Evolutionary conservation across 1,140 invertebrate genomes (phyloP).

Genomic region (Sarcophaga peregrina): DNA sequence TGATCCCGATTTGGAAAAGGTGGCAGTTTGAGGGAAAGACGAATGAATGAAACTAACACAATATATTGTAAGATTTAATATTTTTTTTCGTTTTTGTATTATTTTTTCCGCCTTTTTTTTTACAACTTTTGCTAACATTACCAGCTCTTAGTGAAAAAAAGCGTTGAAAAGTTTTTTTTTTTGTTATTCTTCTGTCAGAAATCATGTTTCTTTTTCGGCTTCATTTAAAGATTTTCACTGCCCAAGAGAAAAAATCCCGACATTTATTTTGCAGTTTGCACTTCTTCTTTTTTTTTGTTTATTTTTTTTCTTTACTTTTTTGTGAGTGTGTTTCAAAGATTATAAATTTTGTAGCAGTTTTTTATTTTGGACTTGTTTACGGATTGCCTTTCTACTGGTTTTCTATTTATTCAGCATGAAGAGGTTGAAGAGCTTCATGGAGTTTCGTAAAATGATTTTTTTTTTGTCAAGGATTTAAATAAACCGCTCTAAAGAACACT

Average conservation of each 20-base stretch:
- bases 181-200: constrained; percentile 1
- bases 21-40: too few species aligned
- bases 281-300: too few species aligned
- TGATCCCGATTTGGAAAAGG: too few species aligned
- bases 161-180: neutral
- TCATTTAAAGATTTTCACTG: neutral
- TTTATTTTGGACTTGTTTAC: neutral
- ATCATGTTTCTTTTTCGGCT: neutral
- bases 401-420: neutral
- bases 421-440: neutral
- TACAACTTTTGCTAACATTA: neutral
- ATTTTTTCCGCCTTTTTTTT: neutral
- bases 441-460: too few species aligned
- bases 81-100: neutral
- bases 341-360: neutral
- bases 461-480: too few species aligned
- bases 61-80: too few species aligned
- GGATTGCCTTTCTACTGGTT: neutral
- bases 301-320: neutral
- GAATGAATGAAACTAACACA: too few species aligned
- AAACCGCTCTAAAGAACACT: neutral
- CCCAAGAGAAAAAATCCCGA: neutral
- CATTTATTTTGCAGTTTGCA: neutral
- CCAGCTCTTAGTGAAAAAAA: neutral
- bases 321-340: neutral